A percentile compares a stretch with the other conserved stretches of the same genome.
Conservation (phyloP, 2,113 vertebrate genomes). For the Amblyopsis rosae region DNA sequence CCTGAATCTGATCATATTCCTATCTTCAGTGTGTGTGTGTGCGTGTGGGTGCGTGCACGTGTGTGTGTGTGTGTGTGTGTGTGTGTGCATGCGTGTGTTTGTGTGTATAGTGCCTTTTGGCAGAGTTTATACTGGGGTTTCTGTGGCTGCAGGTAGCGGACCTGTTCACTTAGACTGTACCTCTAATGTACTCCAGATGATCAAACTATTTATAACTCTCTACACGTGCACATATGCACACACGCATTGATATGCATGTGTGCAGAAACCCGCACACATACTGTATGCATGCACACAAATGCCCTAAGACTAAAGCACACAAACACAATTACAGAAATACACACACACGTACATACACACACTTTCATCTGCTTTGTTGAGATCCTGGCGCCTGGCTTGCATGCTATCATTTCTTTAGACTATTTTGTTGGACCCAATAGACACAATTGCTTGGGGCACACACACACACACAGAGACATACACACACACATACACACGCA, state of each 20-base stretch:
- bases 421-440: slow-evolving; percentile 23
- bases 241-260: background rate
- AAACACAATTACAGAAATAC: slow-evolving; percentile 8
- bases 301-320: slow-evolving; percentile 19
- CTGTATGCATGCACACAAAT: slow-evolving; percentile 14
- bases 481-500: background rate
- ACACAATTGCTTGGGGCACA: background rate
- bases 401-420: slow-evolving; percentile 31
- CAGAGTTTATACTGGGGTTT: slow-evolving; percentile 55
- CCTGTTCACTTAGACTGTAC: slow-evolving; percentile 70
- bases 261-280: background rate
- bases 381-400: slow-evolving; percentile 31
- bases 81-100: slow-evolving; percentile 23
- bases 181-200: slow-evolving; percentile 70
- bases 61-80: slow-evolving; percentile 21
- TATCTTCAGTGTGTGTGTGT: background rate
- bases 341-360: background rate
- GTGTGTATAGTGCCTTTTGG: slow-evolving; percentile 25
- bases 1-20: background rate
- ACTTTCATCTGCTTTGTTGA: slow-evolving; percentile 10
- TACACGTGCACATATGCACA: background rate
- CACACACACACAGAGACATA: slow-evolving; percentile 25
- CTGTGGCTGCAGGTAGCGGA: slow-evolving; percentile 72
- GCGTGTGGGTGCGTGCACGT: slow-evolving; percentile 10
- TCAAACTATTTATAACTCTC: slow-evolving; percentile 67